phyloP scores from a whole-genome alignment of 2,797 vertebrate genomes.

The Triplophysa yarkandensis region DNA sequence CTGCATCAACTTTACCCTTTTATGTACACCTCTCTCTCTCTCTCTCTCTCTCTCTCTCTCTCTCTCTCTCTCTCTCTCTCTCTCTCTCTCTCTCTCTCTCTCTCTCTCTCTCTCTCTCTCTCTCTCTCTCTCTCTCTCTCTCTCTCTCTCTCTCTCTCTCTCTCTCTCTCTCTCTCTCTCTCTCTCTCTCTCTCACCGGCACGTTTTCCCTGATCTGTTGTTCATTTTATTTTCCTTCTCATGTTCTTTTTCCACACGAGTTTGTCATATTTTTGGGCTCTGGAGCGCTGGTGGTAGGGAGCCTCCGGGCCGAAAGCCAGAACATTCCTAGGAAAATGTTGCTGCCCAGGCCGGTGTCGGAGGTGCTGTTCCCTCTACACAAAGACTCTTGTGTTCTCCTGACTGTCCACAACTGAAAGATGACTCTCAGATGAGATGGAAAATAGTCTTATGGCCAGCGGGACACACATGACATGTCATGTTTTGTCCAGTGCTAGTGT shows the following conservation, averaged over 20 bases:
- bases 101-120: conserved; percentile 58
- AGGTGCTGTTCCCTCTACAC: conserved; percentile 25
- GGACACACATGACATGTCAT: background rate
- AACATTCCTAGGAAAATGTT: conserved; percentile 41
- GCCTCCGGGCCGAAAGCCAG: conserved; percentile 22
- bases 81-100: conserved; percentile 20
- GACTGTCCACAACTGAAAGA: background rate
- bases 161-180: background rate
- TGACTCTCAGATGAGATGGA: background rate
- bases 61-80: conserved; percentile 51
- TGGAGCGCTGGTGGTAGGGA: background rate
- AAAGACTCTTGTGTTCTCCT: conserved; percentile 31
- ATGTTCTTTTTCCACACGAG: background rate
- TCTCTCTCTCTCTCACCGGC: background rate
- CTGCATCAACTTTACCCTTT: conserved; percentile 58
- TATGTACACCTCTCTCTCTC: conserved; percentile 32
- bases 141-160: conserved; percentile 44
- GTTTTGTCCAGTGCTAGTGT: background rate
- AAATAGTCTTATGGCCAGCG: background rate
- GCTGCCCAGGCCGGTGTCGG: background rate
- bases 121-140: conserved; percentile 32
- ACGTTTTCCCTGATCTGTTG: conserved; percentile 20
- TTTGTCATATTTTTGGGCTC: conserved; percentile 8
- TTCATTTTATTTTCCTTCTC: conserved; percentile 19
- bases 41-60: conserved; percentile 42